Percentiles rank a stretch among this genome's conserved stretches.
Conservation (phyloP, 2,113 vertebrate genomes). For the Suncus etruscus region DNA sequence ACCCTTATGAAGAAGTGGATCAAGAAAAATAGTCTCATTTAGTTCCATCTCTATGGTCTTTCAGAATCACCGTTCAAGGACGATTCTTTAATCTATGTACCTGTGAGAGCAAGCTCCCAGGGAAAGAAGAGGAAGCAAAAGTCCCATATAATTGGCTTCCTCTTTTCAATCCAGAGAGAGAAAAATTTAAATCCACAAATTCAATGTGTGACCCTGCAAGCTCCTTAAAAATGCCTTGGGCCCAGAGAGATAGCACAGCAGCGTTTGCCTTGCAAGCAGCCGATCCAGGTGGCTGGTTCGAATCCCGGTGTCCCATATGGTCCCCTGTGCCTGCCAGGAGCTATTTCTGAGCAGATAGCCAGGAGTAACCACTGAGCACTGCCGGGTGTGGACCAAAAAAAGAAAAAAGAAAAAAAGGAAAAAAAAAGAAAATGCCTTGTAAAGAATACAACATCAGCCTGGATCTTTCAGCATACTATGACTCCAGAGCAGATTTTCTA, state of each 20-base stretch:
- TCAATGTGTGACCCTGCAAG: constrained; percentile 51
- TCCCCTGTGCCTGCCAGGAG: too few relatives aligned
- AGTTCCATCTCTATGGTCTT: constrained; percentile 90
- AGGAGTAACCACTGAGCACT: too few relatives aligned
- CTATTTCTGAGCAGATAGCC: too few relatives aligned
- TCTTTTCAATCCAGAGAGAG: constrained; percentile 86
- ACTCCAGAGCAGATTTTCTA: constrained; percentile 91
- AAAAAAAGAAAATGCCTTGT: constrained; percentile 88
- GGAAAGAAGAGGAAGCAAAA: constrained; percentile 50
- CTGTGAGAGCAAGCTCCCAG: constrained; percentile 79
- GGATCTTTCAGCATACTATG: constrained; percentile 93
- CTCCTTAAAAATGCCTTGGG: constrained; percentile 88
- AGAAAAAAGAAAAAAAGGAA: too few relatives aligned
- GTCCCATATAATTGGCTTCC: constrained; percentile 86
- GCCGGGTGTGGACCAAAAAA: too few relatives aligned
- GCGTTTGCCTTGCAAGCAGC: too few relatives aligned
- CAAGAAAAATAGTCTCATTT: constrained; percentile 92
- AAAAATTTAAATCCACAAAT: constrained; percentile 54
- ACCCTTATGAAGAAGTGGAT: constrained; percentile 90
- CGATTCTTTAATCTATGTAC: constrained; percentile 90
- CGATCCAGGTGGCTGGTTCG: too few relatives aligned
- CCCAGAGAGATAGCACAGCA: too few relatives aligned
- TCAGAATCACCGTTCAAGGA: constrained; percentile 89
- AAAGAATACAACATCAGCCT: constrained; percentile 89
- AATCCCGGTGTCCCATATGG: too few relatives aligned